These are phyloP conservation scores for Emydura subglobosa DNA, from an alignment of 2,113 vertebrate genomes.

Conservation along the genomic window DNA sequence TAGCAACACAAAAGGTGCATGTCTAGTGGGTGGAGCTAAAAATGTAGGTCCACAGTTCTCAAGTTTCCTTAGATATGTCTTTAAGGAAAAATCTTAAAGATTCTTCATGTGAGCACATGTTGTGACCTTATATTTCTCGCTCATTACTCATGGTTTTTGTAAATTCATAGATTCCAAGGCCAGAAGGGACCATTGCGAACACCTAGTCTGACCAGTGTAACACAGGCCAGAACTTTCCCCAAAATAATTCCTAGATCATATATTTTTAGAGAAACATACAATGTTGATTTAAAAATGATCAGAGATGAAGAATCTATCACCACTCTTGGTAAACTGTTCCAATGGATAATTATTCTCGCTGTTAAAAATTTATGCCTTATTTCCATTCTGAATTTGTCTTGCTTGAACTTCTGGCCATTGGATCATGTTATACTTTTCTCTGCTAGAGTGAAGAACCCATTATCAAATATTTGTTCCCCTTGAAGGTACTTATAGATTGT, in stretches of 20 bases:
- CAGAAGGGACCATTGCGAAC: not conserved
- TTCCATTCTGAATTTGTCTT: not conserved
- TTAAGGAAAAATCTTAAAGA: not conserved
- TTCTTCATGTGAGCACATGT: not conserved
- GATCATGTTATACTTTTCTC: not conserved
- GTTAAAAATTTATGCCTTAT: not conserved
- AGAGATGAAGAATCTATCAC: not conserved
- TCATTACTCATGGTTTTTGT: not conserved
- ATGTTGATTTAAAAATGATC: not conserved
- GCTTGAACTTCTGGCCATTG: not conserved
- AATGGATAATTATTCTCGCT: not conserved
- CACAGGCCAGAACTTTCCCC: not conserved
- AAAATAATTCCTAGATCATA: not conserved
- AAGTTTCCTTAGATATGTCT: not conserved
- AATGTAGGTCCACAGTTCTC: not conserved
- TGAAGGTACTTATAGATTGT: not conserved
- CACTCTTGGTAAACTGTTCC: not conserved
- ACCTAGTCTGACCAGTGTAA: not conserved
- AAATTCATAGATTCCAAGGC: not conserved
- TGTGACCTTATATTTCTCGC: not conserved
- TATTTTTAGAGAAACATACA: not conserved
- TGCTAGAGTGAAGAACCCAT: not conserved
- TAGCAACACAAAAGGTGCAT: not conserved
- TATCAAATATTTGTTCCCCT: not conserved
- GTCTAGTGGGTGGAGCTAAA: not conserved